Conservation (phyloP, 2,797 vertebrate species). For the Siniperca undulata region DNA sequence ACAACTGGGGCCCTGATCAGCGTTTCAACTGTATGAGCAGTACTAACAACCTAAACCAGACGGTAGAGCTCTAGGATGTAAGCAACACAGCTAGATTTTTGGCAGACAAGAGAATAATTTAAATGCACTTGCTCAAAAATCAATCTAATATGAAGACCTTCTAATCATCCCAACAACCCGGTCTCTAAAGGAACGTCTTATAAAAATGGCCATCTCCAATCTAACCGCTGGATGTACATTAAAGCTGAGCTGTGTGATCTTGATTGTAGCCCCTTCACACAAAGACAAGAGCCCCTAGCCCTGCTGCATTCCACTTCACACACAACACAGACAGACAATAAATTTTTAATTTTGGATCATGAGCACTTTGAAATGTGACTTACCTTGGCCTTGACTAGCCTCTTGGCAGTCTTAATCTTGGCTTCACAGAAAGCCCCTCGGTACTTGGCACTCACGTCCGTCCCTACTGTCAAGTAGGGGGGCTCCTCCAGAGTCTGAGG, state of each 20-base stretch:
- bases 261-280: conserved; percentile 6
- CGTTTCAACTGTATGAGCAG: conserved; percentile 41
- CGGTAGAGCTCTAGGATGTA: conserved; percentile 13
- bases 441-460: conserved; percentile 90
- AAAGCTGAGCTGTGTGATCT: conserved; percentile 35
- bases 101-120: conserved; percentile 4
- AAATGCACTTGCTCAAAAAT: conserved; percentile 7
- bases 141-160: conserved; percentile 5
- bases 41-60: conserved; percentile 37
- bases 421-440: conserved; percentile 90
- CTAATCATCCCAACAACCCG: neutral
- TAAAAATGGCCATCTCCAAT: conserved; percentile 6
- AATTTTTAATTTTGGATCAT: conserved; percentile 44
- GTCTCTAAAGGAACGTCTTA: neutral
- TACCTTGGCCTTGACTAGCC: conserved; percentile 90
- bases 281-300: conserved; percentile 8
- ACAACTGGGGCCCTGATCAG: conserved; percentile 52
- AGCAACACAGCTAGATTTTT: conserved; percentile 46
- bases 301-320: conserved; percentile 12
- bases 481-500: conserved; percentile 88
- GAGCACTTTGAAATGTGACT: conserved; percentile 65
- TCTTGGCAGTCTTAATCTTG: conserved; percentile 89
- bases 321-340: conserved; percentile 22
- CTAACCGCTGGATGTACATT: conserved; percentile 6
- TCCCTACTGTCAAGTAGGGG: conserved; percentile 89